Base-by-base conservation (phyloP, 2,797 vertebrate genomes). In the Macrochelys suwanniensis region DNA sequence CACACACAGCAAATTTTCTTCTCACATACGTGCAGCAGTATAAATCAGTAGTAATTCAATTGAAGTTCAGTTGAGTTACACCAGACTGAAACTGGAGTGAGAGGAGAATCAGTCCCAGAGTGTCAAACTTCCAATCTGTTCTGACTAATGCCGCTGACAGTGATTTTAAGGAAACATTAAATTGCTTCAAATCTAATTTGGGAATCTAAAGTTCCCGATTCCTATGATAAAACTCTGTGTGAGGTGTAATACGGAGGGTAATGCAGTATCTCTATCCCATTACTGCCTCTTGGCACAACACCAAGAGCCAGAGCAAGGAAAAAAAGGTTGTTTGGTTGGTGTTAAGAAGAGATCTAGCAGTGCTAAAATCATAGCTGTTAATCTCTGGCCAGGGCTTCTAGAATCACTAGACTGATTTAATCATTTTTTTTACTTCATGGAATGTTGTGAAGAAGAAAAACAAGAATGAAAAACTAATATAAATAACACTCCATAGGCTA, bases 301-400 rank as follows among this genome's bases (percentile, higher is more conserved):
- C 57, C 88, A 82, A 80, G 80, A 94, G 19, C 50, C 23, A 28
- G 90, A 94, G 92, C 65, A 84, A 42, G 88, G 65, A 82, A 82
- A 7, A 87, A 51, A 80, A 83, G 81, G 57, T 84, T 94, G 84
- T 89, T 96, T 84, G 91, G 89, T 92, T 93, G 96, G 61, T 87
- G 89, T 94, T 56, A 16, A 89, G 80, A 76, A 82, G 77, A 88
- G 90, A 84, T 96, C 89, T 92, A 85, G 86, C 0, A 1, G 21
- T 80, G 56, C 85, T 92, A 57, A 74, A 65, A 89, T 59, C 57
- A 59, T 54, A 86, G 81, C 84, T 89, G 51, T 81, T 90, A 7
- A 31, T 88, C 3, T 54, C 68, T 94, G 76, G 16, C 79, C 54
- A 83, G 80, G 71, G 90, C 53, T 91, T 59, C 9, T 1, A 47